Evolutionary conservation across 2,113 vertebrate species (phyloP).

Genomic region (Apaloderma vittatum): DNA sequence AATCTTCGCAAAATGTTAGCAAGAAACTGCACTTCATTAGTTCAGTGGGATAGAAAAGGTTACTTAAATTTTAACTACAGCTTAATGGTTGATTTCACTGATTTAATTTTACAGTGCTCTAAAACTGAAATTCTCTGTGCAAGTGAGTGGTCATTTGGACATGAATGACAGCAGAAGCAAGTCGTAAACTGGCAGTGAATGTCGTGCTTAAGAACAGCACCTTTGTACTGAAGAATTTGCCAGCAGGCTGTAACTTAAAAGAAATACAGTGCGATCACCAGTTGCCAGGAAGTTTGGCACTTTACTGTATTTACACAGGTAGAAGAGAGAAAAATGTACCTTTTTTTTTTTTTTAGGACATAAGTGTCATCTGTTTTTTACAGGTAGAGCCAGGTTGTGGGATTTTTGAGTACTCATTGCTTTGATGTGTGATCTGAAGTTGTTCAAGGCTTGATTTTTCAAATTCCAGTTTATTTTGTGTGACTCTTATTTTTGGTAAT

Average conservation of each 20-base stretch:
- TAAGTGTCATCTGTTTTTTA: background rate
- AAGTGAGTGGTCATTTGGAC: background rate
- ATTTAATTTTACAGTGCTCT: conserved; percentile 5
- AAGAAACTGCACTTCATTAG: conserved; percentile 72
- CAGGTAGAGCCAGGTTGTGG: background rate
- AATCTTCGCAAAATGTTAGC: conserved; percentile 64
- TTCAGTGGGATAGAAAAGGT: conserved; percentile 54
- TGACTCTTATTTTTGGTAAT: background rate
- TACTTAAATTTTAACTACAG: conserved; percentile 69
- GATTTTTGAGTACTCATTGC: background rate
- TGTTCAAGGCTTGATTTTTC: background rate
- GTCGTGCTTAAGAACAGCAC: background rate
- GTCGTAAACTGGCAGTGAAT: background rate
- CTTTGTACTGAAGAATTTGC: background rate
- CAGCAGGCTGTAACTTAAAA: background rate
- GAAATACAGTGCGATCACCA: background rate
- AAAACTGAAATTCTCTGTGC: background rate
- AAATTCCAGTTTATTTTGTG: background rate
- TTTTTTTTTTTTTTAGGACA: background rate
- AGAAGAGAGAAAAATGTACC: background rate
- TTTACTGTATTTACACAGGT: background rate
- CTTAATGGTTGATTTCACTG: conserved; percentile 60
- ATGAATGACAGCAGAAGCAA: conserved; percentile 16
- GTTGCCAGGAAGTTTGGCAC: background rate
- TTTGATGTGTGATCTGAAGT: background rate